Evolutionary conservation across 2,888 invertebrate genomes (phyloP).

Genomic region (Seira sanloemensis): DNA sequence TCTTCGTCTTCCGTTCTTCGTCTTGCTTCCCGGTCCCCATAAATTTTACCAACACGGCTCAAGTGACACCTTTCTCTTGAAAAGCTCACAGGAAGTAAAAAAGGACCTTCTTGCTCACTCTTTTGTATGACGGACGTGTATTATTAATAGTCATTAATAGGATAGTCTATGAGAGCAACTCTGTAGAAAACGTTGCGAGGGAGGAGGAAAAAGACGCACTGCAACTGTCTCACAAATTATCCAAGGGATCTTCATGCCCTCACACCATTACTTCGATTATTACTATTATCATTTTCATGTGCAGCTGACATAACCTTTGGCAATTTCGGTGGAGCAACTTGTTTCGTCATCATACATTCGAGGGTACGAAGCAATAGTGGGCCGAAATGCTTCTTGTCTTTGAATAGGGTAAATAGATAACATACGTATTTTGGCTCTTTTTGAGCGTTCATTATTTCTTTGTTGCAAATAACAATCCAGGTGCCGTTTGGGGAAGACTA

Average conservation of each 20-base stretch:
- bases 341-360: no score
- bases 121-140: constrained; percentile 1
- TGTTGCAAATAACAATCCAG: no score
- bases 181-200: no score
- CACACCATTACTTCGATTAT: constrained; percentile 47
- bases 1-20: constrained; percentile 15
- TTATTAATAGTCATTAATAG: constrained; percentile 11
- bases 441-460: no score
- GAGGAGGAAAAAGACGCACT: no score
- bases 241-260: constrained; percentile 17
- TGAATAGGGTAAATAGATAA: constrained; percentile 1
- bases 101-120: not conserved
- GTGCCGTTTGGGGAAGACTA: no score
- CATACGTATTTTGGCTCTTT: no score
- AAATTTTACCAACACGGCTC: constrained; percentile 30
- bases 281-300: constrained; percentile 55
- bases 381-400: not conserved
- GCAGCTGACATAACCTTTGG: constrained; percentile 43
- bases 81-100: not conserved
- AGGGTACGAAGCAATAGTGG: no score
- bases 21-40: constrained; percentile 19
- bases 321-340: no score
- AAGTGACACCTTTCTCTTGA: constrained; percentile 19
- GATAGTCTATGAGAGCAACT: no score
- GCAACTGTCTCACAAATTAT: not conserved